phyloP scores from a whole-genome alignment of 2,888 invertebrate species.

The Abscondita cerata region DNA sequence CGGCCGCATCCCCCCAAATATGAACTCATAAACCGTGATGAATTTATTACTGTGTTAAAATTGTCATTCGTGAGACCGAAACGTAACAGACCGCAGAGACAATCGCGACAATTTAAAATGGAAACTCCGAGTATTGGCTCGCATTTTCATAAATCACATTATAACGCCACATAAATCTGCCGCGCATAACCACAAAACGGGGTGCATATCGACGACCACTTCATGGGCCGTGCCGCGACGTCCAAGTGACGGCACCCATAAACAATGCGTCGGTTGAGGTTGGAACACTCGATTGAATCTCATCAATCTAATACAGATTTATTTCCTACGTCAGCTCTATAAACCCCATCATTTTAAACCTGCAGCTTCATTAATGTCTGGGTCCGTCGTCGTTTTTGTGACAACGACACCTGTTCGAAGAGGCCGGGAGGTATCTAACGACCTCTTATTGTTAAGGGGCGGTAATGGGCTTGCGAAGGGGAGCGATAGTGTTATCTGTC shows the following conservation, averaged over 20 bases:
- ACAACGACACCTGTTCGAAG: constrained; percentile 55
- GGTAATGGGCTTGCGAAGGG: constrained; percentile 53
- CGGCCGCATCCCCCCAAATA: constrained; percentile 36
- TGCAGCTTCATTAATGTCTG: constrained; percentile 48
- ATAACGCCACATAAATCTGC: constrained; percentile 57
- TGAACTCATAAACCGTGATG: constrained; percentile 44
- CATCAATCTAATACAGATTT: constrained; percentile 50
- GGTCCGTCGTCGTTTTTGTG: constrained; percentile 46
- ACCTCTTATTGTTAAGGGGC: constrained; percentile 51
- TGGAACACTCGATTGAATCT: constrained; percentile 52
- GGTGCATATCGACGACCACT: constrained; percentile 51
- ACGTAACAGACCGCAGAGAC: constrained; percentile 38
- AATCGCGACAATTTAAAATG: constrained; percentile 40
- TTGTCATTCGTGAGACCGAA: constrained; percentile 40
- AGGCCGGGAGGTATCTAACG: constrained; percentile 50
- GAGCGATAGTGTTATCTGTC: constrained; percentile 58
- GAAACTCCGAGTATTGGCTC: constrained; percentile 45
- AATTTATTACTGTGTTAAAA: constrained; percentile 45
- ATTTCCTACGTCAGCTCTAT: constrained; percentile 37
- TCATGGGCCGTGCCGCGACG: constrained; percentile 48
- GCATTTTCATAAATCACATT: constrained; percentile 54
- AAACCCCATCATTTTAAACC: constrained; percentile 39
- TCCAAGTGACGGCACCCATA: constrained; percentile 51
- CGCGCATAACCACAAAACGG: constrained; percentile 52
- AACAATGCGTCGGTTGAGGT: constrained; percentile 52